phyloP scores from a whole-genome alignment of 2,888 invertebrate species.

The Lycia hirtaria region DNA sequence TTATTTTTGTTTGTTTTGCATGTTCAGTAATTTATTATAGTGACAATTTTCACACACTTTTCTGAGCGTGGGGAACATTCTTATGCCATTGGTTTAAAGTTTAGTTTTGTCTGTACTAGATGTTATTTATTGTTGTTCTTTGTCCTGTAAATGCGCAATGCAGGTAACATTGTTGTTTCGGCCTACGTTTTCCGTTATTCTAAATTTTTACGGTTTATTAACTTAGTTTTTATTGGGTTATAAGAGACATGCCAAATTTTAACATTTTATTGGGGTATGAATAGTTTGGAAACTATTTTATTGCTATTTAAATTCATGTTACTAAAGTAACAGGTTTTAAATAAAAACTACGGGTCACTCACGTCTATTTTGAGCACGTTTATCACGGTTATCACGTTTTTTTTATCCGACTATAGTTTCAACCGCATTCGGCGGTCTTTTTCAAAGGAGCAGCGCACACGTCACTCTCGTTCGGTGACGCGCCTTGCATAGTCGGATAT shows the following conservation, averaged over 20 bases:
- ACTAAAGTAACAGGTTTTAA: too few relatives aligned
- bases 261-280: neutral
- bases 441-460: too few relatives aligned
- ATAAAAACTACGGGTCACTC: too few relatives aligned
- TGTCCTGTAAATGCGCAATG: conserved; percentile 54
- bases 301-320: too few relatives aligned
- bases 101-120: neutral
- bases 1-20: conserved; percentile 7
- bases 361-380: too few relatives aligned
- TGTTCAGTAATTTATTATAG: neutral
- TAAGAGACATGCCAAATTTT: conserved; percentile 2
- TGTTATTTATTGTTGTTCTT: conserved; percentile 27
- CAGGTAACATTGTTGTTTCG: conserved; percentile 45
- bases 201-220: conserved; percentile 44
- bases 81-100: conserved; percentile 14
- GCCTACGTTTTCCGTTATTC: conserved; percentile 42
- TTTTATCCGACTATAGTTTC: too few relatives aligned
- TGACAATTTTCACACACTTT: neutral
- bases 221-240: conserved; percentile 25
- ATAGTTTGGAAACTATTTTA: too few relatives aligned
- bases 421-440: too few relatives aligned
- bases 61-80: neutral
- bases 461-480: too few relatives aligned
- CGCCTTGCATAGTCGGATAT: too few relatives aligned
- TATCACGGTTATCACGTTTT: too few relatives aligned